Base-by-base conservation (phyloP, 1,140 invertebrate genomes). In the Caenorhabditis elegans region DNA sequence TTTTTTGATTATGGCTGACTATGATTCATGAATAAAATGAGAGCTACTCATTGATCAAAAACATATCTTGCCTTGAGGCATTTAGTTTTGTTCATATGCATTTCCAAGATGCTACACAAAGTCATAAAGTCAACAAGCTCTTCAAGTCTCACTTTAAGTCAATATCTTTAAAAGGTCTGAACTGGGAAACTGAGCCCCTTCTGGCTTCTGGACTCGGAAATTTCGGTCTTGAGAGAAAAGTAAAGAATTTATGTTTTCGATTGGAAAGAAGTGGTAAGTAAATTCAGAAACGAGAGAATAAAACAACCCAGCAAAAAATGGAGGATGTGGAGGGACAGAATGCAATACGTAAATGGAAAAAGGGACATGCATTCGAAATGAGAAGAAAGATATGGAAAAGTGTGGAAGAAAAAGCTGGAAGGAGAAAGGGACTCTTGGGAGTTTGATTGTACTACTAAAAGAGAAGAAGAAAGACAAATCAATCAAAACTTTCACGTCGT, bases 401-500 rank as follows among this genome's bases (percentile, higher is more conserved):
- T 3, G 31, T 5, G 49, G 47, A 78, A 39, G 26, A 55, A 26
- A 51, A 39, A 39, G 19, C 26, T 19, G 55, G 22, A 22, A 8
- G 28, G 28, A 43, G 39, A 34, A 15, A 31, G 34, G 48, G 47
- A 26, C 47, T 39, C 34, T 78, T 49, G 77, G 49, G 49, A 49
- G 75, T 49, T 49, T 77, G 43, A 48, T 77, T 49, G 43, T 34
- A 77, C 75, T 77, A 77, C 75, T 48, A 48, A n/a, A 48, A 49
- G 46, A 76, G 36, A 75, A 26, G 31, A 22, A 36, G n/a, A 28
- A 13, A 15, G 70, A 77, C 34, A 70, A 70, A 49, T 48, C 75
- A 77, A 77, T 47, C 43, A 77, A 77, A 77, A 39, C 60, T 70
- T 70, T 70, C 43, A 77, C 46, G 26, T 77, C 75, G 47, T 77